These are phyloP conservation scores for Tor tambroides DNA, from an alignment of 2,113 vertebrate species.

Conservation along the genomic window DNA sequence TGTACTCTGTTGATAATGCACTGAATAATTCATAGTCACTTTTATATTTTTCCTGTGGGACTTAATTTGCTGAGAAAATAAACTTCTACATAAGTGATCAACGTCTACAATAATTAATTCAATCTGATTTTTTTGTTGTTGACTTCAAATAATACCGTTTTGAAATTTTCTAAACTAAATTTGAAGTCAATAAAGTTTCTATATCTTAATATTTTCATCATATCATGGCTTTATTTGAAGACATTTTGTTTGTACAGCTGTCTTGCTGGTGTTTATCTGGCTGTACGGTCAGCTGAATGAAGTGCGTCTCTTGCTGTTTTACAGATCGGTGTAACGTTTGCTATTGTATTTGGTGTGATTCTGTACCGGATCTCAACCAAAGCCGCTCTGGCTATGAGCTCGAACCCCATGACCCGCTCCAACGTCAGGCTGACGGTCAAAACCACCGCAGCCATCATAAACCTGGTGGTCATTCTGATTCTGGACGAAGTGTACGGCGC, in stretches of 20 bases:
- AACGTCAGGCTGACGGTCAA: conserved; percentile 91
- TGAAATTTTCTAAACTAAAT: no score
- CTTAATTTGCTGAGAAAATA: no score
- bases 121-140: no score
- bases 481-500: conserved; percentile 95
- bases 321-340: conserved; percentile 94
- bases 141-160: no score
- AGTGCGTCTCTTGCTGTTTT: background rate
- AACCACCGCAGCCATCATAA: conserved; percentile 95
- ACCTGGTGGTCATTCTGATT: conserved; percentile 96
- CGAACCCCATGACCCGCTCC: conserved; percentile 87
- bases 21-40: background rate
- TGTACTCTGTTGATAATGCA: background rate
- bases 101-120: no score
- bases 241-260: background rate
- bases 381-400: conserved; percentile 91
- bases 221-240: background rate
- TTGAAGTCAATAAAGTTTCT: no score
- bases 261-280: background rate
- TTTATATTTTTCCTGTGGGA: background rate
- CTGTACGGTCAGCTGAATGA: background rate
- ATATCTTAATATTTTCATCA: background rate
- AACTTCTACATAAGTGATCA: no score
- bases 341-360: conserved; percentile 96
- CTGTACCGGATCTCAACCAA: conserved; percentile 95